These are phyloP conservation scores for Andricus curvator DNA, from an alignment of 2,888 invertebrate genomes.

Conservation along the genomic window DNA sequence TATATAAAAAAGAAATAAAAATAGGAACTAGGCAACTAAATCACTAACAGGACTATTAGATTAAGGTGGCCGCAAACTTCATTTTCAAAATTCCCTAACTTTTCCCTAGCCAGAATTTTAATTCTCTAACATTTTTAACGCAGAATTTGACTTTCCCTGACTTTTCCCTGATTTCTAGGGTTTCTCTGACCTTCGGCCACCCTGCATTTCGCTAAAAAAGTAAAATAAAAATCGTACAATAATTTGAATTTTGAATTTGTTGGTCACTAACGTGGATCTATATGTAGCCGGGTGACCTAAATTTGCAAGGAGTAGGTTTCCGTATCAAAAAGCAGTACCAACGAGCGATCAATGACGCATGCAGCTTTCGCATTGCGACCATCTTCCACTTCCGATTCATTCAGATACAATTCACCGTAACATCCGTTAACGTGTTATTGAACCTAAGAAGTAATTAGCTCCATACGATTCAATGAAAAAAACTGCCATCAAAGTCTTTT, in stretches of 20 bases:
- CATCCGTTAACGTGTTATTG: background rate
- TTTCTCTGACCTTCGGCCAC: no score
- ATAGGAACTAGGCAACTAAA: no score
- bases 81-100: no score
- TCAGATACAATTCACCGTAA: background rate
- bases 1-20: no score
- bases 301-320: constrained; percentile 50
- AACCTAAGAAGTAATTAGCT: background rate
- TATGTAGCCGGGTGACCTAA: constrained; percentile 48
- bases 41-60: no score
- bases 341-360: constrained; percentile 52
- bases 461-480: background rate
- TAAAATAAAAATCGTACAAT: background rate
- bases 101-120: no score
- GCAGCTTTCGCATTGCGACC: constrained; percentile 41
- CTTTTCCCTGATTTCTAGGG: no score
- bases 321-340: constrained; percentile 47
- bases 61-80: no score
- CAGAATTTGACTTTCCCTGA: no score
- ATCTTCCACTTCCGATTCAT: constrained; percentile 37
- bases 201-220: no score
- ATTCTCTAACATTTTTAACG: no score
- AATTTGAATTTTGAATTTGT: background rate
- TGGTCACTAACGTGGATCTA: background rate
- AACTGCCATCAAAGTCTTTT: background rate